phyloP scores from a whole-genome alignment of 2,888 invertebrate species.

The Drosophila antonietae region DNA sequence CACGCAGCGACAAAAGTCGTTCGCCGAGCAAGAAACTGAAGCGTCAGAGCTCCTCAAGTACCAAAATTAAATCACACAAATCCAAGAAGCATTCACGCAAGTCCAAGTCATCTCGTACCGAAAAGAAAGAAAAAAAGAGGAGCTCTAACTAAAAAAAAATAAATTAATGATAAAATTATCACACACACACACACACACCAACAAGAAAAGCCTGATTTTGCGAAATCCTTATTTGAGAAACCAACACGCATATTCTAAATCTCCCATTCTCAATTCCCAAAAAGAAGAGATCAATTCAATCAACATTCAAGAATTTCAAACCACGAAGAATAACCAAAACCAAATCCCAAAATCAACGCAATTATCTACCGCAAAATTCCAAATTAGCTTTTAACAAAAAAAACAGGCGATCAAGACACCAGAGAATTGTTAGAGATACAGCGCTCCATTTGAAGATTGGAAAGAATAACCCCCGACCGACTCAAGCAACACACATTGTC shows the following conservation, averaged over 20 bases:
- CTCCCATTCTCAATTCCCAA: neutral
- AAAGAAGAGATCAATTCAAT: slow-evolving; percentile 35
- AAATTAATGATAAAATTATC: slow-evolving; percentile 6
- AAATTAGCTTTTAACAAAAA: slow-evolving; percentile 31
- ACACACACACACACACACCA: neutral
- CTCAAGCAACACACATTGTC: slow-evolving; percentile 10
- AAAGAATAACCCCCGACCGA: slow-evolving; percentile 16
- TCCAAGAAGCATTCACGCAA: slow-evolving; percentile 73
- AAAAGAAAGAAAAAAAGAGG: slow-evolving; percentile 53
- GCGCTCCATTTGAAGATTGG: slow-evolving; percentile 50
- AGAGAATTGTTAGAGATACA: slow-evolving; percentile 38
- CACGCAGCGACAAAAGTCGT: slow-evolving; percentile 52
- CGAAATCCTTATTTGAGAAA: slow-evolving; percentile 17
- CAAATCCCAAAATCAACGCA: neutral
- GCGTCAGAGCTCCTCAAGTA: slow-evolving; percentile 48
- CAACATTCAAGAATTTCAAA: slow-evolving; percentile 5
- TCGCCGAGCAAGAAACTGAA: slow-evolving; percentile 66
- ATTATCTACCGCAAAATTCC: slow-evolving; percentile 31
- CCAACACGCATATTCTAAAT: neutral
- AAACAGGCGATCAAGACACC: slow-evolving; percentile 23
- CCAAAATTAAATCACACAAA: slow-evolving; percentile 62
- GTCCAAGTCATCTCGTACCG: slow-evolving; percentile 53
- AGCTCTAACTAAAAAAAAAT: slow-evolving; percentile 29
- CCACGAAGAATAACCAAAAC: neutral
- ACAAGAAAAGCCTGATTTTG: slow-evolving; percentile 25